Conservation (phyloP, 2,797 vertebrate species). For the Alauda arvensis region DNA sequence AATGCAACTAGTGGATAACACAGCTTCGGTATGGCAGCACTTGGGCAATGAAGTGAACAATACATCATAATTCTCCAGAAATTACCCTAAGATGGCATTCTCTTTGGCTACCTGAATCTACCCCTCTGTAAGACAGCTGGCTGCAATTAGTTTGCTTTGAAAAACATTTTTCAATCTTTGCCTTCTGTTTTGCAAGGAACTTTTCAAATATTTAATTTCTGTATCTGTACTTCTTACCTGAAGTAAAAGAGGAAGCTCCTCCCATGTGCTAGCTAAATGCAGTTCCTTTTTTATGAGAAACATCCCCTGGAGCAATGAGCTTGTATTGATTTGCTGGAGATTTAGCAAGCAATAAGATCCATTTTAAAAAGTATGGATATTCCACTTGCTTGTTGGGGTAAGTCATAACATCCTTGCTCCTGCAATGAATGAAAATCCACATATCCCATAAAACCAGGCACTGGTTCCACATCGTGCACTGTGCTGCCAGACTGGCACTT, state of each 20-base stretch:
- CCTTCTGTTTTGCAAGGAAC: neutral
- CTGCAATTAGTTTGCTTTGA: neutral
- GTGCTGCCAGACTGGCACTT: neutral
- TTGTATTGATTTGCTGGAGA: neutral
- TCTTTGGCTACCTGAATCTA: neutral
- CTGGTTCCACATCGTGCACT: accelerated
- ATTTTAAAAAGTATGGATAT: neutral
- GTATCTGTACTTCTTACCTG: neutral
- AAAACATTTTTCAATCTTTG: neutral
- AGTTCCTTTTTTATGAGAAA: neutral
- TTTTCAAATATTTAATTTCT: neutral
- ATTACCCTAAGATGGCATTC: neutral
- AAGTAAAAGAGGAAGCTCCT: neutral
- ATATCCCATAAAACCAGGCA: neutral
- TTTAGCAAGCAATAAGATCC: neutral
- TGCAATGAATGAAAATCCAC: neutral
- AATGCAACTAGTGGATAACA: neutral
- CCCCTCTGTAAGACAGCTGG: neutral
- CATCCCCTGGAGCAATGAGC: neutral
- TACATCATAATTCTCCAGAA: neutral
- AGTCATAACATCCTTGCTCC: neutral
- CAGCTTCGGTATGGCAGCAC: neutral
- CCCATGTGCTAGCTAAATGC: neutral
- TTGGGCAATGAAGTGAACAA: neutral
- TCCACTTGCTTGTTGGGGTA: neutral